Base-by-base conservation (phyloP, 2,113 vertebrate species). In the Cyprinodon variegatus region DNA sequence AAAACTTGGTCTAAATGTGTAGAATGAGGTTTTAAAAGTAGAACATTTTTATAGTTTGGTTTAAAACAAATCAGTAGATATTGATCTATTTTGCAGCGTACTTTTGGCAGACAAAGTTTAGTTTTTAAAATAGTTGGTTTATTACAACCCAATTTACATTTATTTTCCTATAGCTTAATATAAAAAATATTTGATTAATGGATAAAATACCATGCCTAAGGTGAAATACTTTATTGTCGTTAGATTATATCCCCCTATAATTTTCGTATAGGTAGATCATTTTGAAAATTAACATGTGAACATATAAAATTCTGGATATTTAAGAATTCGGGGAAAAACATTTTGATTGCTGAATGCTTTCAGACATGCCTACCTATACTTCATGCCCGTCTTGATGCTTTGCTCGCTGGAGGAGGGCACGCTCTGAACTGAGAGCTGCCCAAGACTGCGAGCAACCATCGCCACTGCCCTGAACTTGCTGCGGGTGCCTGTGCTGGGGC, bases 371-470 rank as follows among this genome's bases (percentile, higher is more conserved):
- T 98, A 99, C 98, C 98, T 96, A 94, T 96, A 96, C 72, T 96
- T 97, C 98, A 99, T 98, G 88, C 97, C 96, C 0, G 95, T 97
- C 88, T 93, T 96, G 77, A 93, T 75, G 91, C 95, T 95, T 84
- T 94, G 94, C 40, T 97, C 96, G 12, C 95, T 93, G 83, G 94
- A 86, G 22, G 96, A 93, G 0, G 95, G 95, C 0, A 89, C 89
- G 17, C 94, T 97, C 92, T 97, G 97, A 79, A 95, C 95, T 0
- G 97, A 97, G 79, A 98, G 95, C 64, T 99, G 98, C 8, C 98
- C 97, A 39, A 98, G 94, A 89, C 96, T 99, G 61, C 96, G 95
- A 64, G 98, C 98, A 79, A 98, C 97, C 96, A 98, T 96, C 61
- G 97, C 97, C 93, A 99, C 96, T 0, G 97, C 91, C 0, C 96